Conservation (phyloP, 2,113 vertebrate genomes). For the Alethe castanea region DNA sequence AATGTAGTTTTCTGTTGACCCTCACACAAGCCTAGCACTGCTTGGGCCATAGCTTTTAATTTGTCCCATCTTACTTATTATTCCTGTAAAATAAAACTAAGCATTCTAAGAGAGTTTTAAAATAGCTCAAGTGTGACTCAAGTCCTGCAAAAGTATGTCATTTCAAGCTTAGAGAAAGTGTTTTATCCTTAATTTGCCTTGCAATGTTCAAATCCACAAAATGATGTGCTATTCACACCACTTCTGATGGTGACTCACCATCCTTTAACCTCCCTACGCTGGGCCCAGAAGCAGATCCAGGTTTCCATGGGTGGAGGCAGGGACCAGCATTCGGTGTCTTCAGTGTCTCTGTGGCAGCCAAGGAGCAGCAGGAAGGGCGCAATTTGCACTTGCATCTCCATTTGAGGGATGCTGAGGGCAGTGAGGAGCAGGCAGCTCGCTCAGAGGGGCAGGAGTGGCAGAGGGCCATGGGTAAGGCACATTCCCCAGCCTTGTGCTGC, state of each 20-base stretch:
- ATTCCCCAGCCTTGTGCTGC: background rate
- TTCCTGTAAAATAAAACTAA: constrained; percentile 7
- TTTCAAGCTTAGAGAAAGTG: background rate
- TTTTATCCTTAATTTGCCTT: background rate
- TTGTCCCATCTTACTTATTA: background rate
- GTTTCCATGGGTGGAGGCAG: constrained; percentile 33
- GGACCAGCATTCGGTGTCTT: background rate
- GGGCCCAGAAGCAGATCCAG: background rate
- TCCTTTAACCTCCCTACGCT: background rate
- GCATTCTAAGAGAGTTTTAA: background rate
- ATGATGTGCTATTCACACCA: constrained; percentile 23
- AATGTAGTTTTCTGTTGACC: background rate
- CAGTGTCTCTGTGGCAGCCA: background rate
- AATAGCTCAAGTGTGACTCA: constrained; percentile 2
- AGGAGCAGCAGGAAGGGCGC: background rate
- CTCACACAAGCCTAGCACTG: background rate
- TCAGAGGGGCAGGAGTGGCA: background rate
- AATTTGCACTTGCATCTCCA: background rate
- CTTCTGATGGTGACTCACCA: background rate
- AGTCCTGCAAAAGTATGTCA: background rate
- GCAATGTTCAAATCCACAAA: background rate
- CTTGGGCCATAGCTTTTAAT: background rate
- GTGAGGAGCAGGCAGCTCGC: background rate
- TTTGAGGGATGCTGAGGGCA: background rate
- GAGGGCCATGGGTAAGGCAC: rapidly evolving